Conservation (phyloP, 2,113 vertebrate species). For the Dasyurus viverrinus region DNA sequence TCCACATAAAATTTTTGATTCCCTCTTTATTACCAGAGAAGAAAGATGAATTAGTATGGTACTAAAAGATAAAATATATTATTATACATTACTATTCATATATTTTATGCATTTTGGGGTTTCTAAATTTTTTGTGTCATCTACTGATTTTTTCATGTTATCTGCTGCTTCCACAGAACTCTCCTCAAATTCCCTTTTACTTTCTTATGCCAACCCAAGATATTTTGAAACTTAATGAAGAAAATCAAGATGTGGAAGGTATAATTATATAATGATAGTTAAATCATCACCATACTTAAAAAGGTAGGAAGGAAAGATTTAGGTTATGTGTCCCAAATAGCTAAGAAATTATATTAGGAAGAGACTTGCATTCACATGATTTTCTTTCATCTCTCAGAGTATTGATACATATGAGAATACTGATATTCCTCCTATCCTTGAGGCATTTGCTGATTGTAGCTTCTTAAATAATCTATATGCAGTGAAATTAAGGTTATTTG, state of each 20-base stretch:
- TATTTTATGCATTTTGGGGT: not conserved
- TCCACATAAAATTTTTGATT: not conserved
- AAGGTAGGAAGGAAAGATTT: not conserved
- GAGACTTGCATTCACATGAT: not conserved
- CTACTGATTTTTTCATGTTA: not conserved
- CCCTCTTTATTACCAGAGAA: not conserved
- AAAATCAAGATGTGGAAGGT: not conserved
- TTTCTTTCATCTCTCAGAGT: not conserved
- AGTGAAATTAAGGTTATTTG: not conserved
- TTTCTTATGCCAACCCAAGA: not conserved
- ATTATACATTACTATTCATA: not conserved
- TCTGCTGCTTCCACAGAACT: not conserved
- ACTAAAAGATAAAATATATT: not conserved
- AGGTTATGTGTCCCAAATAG: not conserved
- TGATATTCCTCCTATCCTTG: not conserved
- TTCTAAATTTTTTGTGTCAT: not conserved
- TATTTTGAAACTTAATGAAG: not conserved
- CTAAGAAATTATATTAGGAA: not conserved
- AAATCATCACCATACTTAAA: not conserved
- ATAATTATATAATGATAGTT: not conserved
- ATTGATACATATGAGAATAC: not conserved
- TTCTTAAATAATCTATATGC: not conserved
- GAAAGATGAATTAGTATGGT: not conserved
- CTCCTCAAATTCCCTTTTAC: not conserved
- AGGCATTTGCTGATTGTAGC: not conserved